Evolutionary conservation across 2,888 invertebrate genomes (phyloP), one percentile per base, ranked within the genome.

Genomic region (Oscheius sp.): DNA sequence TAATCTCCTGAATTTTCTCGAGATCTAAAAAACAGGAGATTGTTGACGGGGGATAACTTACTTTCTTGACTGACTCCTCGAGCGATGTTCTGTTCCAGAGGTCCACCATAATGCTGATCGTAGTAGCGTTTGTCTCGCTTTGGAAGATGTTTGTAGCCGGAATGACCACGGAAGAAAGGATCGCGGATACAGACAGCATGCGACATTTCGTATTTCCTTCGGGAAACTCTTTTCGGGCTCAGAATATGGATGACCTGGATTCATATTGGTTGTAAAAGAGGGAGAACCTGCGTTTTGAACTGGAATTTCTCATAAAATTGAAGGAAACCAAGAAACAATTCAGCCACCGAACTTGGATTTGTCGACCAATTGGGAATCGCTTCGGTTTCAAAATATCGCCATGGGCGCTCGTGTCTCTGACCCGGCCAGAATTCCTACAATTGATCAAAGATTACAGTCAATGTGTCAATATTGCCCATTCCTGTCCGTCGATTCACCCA

Each of bases 301-400:
- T 23, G 16, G 27, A 58, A 58, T 1, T 9, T 29, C n/a, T n/a
- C n/a, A 13, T 58, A 58, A 13, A 16, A 58, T 29, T 58, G 25
- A 13, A 58, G 58, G 12, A 58, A 58, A 3, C 58, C 29, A 29
- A 58, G 58, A 13, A 58, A 58, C 7, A 27, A 29, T 27, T 58
- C 25, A 1, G 58, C 58, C 21, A 58, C 27, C 2, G 58, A n/a
- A 16, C 29, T 29, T 5, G 16, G 1, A 13, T 58, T 27, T 6
- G 25, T 58, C 3, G 58, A 29, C 58, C 58, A 58, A 13, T n/a
- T n/a, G 2, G 25, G 16, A 9, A 29, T 27, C 6, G 29, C 29
- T 13, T 58, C n/a, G 9, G 27, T 25, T 27, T 58, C 29, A 5
- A 27, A 58, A 12, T 27, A 27, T 5, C 27, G 21, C 58, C 58